Evolutionary conservation across 2,797 vertebrate genomes (phyloP).

Genomic region (Argya squamiceps): DNA sequence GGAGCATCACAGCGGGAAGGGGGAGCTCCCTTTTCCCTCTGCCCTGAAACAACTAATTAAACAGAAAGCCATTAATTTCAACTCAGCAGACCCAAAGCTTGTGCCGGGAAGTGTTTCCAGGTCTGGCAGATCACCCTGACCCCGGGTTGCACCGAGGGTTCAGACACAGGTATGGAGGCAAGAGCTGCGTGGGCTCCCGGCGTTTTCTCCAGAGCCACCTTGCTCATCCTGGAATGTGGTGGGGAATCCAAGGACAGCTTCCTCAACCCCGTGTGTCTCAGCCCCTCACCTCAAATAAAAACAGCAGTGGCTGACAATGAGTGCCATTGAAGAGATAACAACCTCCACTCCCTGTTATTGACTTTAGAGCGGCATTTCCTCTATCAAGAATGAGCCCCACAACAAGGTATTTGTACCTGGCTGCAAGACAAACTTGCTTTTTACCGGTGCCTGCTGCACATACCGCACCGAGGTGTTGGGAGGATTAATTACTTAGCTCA

Average conservation of each 20-base stretch:
- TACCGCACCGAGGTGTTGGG: slow-evolving; percentile 40
- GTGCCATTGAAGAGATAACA: slow-evolving; percentile 7
- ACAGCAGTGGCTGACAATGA: neutral
- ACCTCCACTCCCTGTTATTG: neutral
- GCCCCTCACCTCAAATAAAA: neutral
- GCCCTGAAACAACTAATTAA: neutral
- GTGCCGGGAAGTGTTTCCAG: accelerated
- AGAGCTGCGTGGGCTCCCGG: accelerated
- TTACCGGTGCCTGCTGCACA: slow-evolving; percentile 9
- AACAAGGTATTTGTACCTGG: slow-evolving; percentile 33
- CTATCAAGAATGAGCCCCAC: neutral
- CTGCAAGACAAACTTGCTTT: slow-evolving; percentile 6
- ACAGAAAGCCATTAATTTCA: neutral
- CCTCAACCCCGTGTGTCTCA: neutral
- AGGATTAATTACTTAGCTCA: slow-evolving; percentile 52
- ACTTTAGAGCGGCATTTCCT: slow-evolving; percentile 32
- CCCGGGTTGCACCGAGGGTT: neutral
- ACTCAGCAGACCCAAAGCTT: neutral
- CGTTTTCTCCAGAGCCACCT: neutral
- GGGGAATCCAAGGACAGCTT: neutral
- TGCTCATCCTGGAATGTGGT: neutral
- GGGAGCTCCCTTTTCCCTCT: neutral
- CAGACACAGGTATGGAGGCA: neutral
- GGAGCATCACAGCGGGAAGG: accelerated
- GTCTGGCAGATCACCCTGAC: neutral